These are phyloP conservation scores for Trilocha varians DNA, from an alignment of 2,888 invertebrate species.

Conservation along the genomic window DNA sequence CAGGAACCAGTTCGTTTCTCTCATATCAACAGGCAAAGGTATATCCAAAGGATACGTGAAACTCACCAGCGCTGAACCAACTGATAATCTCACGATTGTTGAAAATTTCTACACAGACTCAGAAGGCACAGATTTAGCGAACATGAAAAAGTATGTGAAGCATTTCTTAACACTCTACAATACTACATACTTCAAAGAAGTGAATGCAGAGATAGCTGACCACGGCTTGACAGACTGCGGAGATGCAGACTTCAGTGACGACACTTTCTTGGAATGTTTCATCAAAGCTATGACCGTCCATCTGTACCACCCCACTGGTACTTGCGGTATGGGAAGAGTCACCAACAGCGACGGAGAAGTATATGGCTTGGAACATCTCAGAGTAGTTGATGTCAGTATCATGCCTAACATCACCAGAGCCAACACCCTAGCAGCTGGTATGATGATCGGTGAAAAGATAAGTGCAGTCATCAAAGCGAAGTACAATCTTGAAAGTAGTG, in stretches of 20 bases:
- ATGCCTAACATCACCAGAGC: conserved; percentile 74
- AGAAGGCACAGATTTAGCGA: conserved; percentile 51
- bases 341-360: too few species aligned
- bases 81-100: conserved; percentile 70
- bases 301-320: too few species aligned
- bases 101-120: conserved; percentile 69
- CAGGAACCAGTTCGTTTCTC: conserved; percentile 12
- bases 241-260: too few species aligned
- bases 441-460: conserved; percentile 76
- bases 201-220: too few species aligned
- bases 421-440: conserved; percentile 71
- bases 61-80: conserved; percentile 65
- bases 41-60: conserved; percentile 64
- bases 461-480: conserved; percentile 17
- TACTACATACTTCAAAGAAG: too few species aligned
- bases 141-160: conserved; percentile 39
- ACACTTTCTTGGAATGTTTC: too few species aligned
- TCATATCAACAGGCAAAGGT: conserved; percentile 36
- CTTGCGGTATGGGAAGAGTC: too few species aligned
- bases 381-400: too few species aligned
- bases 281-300: too few species aligned
- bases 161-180: conserved; percentile 26
- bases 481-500: too few species aligned
- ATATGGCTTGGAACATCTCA: too few species aligned
- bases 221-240: too few species aligned